Evolutionary conservation across 2,797 vertebrate genomes (phyloP).

Genomic region (Acanthornis magna): DNA sequence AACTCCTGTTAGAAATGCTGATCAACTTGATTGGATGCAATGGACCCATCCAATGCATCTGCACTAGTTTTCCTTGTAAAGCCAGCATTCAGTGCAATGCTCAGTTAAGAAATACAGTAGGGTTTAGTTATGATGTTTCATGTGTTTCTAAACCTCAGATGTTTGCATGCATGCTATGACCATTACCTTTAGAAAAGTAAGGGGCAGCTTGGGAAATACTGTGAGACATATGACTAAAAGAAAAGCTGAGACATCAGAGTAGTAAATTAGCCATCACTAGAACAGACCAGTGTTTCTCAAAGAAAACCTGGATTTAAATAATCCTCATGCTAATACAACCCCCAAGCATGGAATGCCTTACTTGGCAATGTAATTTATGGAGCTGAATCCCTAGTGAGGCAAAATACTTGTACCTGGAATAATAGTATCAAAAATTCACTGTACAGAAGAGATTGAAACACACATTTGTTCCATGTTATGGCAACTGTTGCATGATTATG

Average conservation of each 20-base stretch:
- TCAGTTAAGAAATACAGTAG: background rate
- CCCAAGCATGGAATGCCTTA: background rate
- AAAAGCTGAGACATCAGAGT: background rate
- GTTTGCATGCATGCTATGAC: background rate
- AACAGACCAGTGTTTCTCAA: background rate
- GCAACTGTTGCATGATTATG: background rate
- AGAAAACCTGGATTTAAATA: background rate
- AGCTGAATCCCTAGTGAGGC: background rate
- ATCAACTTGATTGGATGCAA: background rate
- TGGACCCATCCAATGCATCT: background rate
- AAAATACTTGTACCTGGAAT: background rate
- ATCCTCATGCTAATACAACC: background rate
- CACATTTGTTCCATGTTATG: background rate
- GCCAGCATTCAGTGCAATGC: background rate
- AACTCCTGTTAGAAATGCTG: background rate
- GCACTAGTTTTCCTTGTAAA: background rate
- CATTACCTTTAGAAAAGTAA: background rate
- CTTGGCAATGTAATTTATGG: background rate
- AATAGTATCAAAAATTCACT: background rate
- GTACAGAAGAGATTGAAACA: background rate
- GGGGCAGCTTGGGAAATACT: background rate
- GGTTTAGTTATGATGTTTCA: background rate
- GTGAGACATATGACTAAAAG: background rate
- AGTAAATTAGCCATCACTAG: background rate
- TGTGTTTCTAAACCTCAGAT: background rate